Percentiles rank a stretch among this genome's conserved stretches.
These are phyloP conservation scores for Helicoverpa assulta DNA, from an alignment of 2,888 invertebrate genomes.

Conservation along the genomic window DNA sequence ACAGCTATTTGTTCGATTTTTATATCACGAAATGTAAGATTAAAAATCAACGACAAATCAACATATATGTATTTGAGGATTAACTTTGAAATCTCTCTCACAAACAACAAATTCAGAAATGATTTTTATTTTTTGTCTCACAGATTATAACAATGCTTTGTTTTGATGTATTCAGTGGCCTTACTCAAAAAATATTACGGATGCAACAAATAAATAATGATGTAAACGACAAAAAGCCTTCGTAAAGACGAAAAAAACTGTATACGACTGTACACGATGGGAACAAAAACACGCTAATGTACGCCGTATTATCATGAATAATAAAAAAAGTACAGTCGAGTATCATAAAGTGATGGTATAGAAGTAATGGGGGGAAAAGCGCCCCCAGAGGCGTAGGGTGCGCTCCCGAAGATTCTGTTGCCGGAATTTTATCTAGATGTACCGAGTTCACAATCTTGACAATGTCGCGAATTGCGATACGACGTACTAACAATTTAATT, in stretches of 20 bases:
- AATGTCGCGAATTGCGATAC: constrained; percentile 38
- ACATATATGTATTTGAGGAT: too few species aligned
- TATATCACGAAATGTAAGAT: too few species aligned
- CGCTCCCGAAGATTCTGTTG: constrained; percentile 59
- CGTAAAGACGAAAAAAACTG: constrained; percentile 64
- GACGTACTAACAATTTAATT: constrained; percentile 34
- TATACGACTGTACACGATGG: constrained; percentile 70
- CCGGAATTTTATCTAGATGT: constrained; percentile 55
- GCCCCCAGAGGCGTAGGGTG: constrained; percentile 74
- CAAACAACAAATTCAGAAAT: background rate
- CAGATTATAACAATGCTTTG: background rate
- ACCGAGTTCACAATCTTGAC: constrained; percentile 53
- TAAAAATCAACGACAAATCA: too few species aligned
- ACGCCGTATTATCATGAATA: constrained; percentile 86
- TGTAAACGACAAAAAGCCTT: constrained; percentile 64
- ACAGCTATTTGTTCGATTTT: too few species aligned
- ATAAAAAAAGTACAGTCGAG: constrained; percentile 84
- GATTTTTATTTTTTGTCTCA: background rate
- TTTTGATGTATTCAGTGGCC: constrained; percentile 8
- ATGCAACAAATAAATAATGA: constrained; percentile 71
- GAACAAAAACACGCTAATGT: constrained; percentile 83
- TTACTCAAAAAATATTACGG: constrained; percentile 35
- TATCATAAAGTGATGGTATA: constrained; percentile 87
- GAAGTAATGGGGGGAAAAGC: constrained; percentile 85
- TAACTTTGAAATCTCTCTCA: background rate